Conservation (phyloP, 2,797 vertebrate genomes). For the Alca torda region DNA sequence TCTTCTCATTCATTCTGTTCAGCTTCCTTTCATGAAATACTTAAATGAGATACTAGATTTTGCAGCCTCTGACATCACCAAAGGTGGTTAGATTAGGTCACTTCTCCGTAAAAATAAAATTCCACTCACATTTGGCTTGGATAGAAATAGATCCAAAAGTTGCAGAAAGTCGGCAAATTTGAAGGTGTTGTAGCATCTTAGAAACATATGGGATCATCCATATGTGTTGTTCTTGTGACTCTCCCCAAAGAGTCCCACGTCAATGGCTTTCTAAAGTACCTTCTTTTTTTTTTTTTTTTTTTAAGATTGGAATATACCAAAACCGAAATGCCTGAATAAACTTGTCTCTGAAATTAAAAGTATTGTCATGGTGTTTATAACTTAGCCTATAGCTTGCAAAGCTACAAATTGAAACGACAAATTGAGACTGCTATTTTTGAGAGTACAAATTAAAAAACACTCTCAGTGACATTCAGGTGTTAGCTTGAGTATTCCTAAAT, state of each 20-base stretch:
- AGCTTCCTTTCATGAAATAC: background rate
- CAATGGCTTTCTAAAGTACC: background rate
- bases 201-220: background rate
- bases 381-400: background rate
- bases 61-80: background rate
- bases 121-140: background rate
- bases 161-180: background rate
- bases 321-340: background rate
- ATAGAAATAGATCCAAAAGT: background rate
- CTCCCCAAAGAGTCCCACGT: background rate
- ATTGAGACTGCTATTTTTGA: background rate
- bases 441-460: background rate
- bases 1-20: background rate
- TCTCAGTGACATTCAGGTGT: background rate
- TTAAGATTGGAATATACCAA: background rate
- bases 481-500: background rate
- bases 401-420: background rate
- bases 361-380: background rate
- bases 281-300: background rate
- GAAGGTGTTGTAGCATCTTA: background rate
- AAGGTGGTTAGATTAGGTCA: background rate
- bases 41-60: background rate
- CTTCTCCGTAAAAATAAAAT: background rate
- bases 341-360: background rate
- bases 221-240: background rate